Conservation (phyloP, 1,140 invertebrate genomes). For the Hyposmocoma kahamanoa region DNA sequence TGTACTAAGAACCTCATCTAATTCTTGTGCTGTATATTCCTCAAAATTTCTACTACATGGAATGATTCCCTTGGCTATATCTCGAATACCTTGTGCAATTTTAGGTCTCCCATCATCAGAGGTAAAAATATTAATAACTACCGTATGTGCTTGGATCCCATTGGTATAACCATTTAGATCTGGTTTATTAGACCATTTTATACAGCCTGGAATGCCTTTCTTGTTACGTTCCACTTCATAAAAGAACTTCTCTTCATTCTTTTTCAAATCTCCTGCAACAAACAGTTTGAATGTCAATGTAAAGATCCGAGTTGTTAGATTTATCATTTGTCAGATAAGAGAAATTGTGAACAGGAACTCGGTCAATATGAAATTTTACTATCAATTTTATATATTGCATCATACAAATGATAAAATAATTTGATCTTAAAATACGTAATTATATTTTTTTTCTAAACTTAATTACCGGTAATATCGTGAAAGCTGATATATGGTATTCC, state of each 20-base stretch:
- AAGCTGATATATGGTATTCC: constrained; percentile 80
- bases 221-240: constrained; percentile 70
- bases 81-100: constrained; percentile 61
- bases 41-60: constrained; percentile 25
- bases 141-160: constrained; percentile 70
- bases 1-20: constrained; percentile 68
- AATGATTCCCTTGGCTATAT: constrained; percentile 38
- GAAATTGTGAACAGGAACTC: too few relatives aligned
- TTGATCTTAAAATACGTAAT: too few relatives aligned
- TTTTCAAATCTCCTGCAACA: constrained; percentile 75
- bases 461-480: constrained; percentile 80
- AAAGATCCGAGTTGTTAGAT: too few relatives aligned
- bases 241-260: constrained; percentile 73
- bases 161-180: constrained; percentile 73
- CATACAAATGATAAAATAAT: constrained; percentile 5
- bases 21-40: constrained; percentile 52
- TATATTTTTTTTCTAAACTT: too few relatives aligned
- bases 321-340: too few relatives aligned
- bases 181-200: constrained; percentile 74
- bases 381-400: too few relatives aligned
- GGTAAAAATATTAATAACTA: constrained; percentile 59
- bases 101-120: constrained; percentile 73
- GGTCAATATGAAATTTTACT: too few relatives aligned
- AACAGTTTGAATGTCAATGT: too few relatives aligned
- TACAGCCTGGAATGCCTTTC: constrained; percentile 68